phyloP scores from a whole-genome alignment of 2,797 vertebrate genomes.

The Melanotaenia maccullochi region DNA sequence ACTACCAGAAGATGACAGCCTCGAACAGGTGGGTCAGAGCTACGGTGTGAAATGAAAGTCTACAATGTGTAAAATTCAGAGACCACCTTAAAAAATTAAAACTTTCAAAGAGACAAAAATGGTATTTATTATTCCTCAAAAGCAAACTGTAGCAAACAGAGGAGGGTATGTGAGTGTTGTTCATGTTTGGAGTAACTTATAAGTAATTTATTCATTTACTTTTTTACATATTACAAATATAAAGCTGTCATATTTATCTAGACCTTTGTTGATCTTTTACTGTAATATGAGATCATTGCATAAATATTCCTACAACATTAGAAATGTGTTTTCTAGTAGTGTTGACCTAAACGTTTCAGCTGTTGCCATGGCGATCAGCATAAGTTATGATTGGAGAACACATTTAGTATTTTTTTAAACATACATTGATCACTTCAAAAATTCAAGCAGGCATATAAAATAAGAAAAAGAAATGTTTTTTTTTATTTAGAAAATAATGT shows the following conservation, averaged over 20 bases:
- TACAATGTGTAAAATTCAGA: not conserved
- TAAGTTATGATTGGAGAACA: not conserved
- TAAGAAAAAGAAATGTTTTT: not conserved
- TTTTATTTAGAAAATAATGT: too few relatives aligned
- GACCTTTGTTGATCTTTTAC: not conserved
- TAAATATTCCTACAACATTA: not conserved
- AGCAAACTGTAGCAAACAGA: conserved; percentile 3
- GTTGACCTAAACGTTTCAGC: not conserved
- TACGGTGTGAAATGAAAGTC: not conserved
- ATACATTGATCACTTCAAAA: not conserved
- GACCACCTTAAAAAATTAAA: conserved; percentile 11
- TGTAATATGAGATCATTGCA: not conserved
- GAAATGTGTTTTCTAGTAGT: not conserved
- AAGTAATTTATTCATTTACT: not conserved
- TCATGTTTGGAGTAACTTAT: not conserved
- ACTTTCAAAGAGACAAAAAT: conserved; percentile 3
- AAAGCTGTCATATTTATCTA: not conserved
- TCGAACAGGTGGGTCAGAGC: conserved; percentile 90
- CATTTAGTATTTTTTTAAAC: not conserved
- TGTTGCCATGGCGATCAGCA: not conserved
- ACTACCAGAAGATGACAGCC: conserved; percentile 89
- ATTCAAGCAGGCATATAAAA: not conserved
- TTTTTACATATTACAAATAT: not conserved
- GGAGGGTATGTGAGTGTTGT: not conserved
- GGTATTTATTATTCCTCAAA: not conserved